Conservation (phyloP, 2,797 vertebrate species). For the Melanotaenia maccullochi region DNA sequence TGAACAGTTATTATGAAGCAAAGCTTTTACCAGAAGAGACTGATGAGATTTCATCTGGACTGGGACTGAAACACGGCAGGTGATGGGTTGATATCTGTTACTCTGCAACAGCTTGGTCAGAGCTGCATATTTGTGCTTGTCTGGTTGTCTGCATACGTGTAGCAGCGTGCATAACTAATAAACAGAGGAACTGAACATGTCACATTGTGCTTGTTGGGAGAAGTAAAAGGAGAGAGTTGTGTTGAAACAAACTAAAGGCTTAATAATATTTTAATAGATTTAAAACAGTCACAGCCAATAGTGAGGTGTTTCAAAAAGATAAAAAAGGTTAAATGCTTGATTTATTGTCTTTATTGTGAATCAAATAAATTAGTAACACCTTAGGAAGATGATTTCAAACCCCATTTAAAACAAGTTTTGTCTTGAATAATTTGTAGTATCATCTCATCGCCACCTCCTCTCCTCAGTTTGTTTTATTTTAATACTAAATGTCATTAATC, state of each 20-base stretch:
- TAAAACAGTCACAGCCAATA: not conserved
- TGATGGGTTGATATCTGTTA: conserved; percentile 27
- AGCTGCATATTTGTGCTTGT: conserved; percentile 9
- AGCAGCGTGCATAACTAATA: not conserved
- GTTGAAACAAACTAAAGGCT: not conserved
- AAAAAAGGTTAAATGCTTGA: conserved; percentile 7
- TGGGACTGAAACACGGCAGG: conserved; percentile 18
- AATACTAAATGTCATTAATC: conserved; percentile 18
- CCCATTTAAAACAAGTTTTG: conserved; percentile 5
- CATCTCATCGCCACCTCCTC: not conserved
- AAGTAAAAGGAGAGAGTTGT: conserved; percentile 23
- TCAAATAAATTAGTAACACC: conserved; percentile 5
- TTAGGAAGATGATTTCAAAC: conserved; percentile 26
- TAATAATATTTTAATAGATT: not conserved
- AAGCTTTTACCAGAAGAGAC: not conserved
- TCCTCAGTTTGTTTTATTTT: not conserved
- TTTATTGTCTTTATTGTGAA: conserved; percentile 14
- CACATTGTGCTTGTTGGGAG: conserved; percentile 3
- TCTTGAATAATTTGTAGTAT: not conserved
- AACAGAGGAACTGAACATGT: not conserved
- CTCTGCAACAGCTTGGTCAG: conserved; percentile 9
- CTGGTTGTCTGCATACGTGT: conserved; percentile 9
- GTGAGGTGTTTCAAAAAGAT: not conserved
- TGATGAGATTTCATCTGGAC: conserved; percentile 28
- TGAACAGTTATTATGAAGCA: conserved; percentile 18